Percentiles rank a stretch among this genome's conserved stretches.
Conservation (phyloP, 1,140 invertebrate genomes). For the Calephelis virginiensis region DNA sequence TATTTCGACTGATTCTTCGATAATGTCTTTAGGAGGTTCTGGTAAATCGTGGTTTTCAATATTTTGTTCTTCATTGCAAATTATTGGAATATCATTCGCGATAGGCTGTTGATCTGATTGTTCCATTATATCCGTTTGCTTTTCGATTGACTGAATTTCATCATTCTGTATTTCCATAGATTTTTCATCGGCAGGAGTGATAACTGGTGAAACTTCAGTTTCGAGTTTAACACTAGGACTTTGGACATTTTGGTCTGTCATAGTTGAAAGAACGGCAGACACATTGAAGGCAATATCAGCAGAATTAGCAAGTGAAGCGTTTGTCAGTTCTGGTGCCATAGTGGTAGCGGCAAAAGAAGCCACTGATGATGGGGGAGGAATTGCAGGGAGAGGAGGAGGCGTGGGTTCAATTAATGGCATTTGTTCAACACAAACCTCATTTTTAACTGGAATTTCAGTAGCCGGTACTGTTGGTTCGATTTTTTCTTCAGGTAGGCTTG, state of each 20-base stretch:
- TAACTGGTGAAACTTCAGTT: constrained; percentile 19
- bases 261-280: constrained; percentile 36
- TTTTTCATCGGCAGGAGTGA: not conserved
- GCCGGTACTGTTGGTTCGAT: constrained; percentile 56
- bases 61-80: not conserved
- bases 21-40: constrained; percentile 4
- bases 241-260: constrained; percentile 21
- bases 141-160: not conserved
- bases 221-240: not conserved
- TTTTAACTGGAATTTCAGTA: constrained; percentile 66
- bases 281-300: constrained; percentile 47
- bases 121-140: not conserved
- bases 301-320: constrained; percentile 65
- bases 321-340: constrained; percentile 75
- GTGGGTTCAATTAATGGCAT: constrained; percentile 71
- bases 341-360: constrained; percentile 75
- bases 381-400: constrained; percentile 75
- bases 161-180: not conserved
- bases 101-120: constrained; percentile 11
- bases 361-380: constrained; percentile 76
- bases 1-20: not conserved
- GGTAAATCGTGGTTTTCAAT: constrained; percentile 19
- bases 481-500: constrained; percentile 57
- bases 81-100: constrained; percentile 12
- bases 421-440: constrained; percentile 79